Evolutionary conservation across 2,888 invertebrate genomes (phyloP), one percentile per base, ranked within the genome.

Genomic region (Dinocampus coccinellae): DNA sequence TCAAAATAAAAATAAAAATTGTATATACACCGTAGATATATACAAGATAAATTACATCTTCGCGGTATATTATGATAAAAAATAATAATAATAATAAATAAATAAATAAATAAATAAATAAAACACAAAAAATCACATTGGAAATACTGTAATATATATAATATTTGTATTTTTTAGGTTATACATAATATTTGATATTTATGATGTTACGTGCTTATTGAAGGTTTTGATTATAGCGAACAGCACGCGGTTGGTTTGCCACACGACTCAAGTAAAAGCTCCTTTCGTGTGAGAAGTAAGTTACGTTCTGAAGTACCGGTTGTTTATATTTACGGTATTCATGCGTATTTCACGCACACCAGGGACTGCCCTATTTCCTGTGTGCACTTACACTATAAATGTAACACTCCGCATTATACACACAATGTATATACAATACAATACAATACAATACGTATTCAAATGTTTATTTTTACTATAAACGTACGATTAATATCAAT

Each of bases 251-350:
- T 53, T 47, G 33, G 9, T 47, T 47, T 6, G 16, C 16, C 6
- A 16, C 47, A 47, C 7, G 16, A 16, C 7, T 47, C 16, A 52
- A 55, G 64, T 60, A 68, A 60, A 67, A 76, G 68, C 42, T 69
- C 58, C n/a, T 69, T 73, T 70, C 75, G 75, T 77, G 76, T 72
- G 63, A 65, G 53, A 42, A 63, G 69, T 70, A 75, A 73, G 73
- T 77, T 75, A 75, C 58, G 66, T 33, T 52, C 65, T 65, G 72
- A 74, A 74, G 69, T 73, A 69, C 70, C 71, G 75, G 71, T 69
- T 65, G 73, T 73, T 75, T 74, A 66, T 57, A 75, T 76, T 75
- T 76, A 76, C 75, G 70, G 73, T 74, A 47, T 1, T 69, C 69
- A 76, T 42, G 52, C 62, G 57, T 39, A 70, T 73, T 75, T 70